A percentile compares a stretch with the other conserved stretches of the same genome.
Evolutionary conservation across 2,888 invertebrate genomes (phyloP).

Genomic region (Leptodirus hochenwartii): DNA sequence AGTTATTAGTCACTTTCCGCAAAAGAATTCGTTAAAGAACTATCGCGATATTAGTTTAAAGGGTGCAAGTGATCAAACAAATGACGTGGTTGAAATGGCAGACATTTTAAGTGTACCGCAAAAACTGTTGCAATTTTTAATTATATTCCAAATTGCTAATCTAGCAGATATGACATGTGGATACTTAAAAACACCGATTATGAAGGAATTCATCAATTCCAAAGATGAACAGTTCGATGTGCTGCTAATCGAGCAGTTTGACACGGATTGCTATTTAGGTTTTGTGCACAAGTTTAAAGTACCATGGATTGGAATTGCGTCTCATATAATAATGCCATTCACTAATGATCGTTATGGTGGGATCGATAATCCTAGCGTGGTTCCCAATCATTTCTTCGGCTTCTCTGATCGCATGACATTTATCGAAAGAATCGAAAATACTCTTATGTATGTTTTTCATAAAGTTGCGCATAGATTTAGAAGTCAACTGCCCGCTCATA

Average conservation of each 20-base stretch:
- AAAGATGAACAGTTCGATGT: slow-evolving; percentile 28
- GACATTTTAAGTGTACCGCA: background rate
- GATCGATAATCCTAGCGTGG: slow-evolving; percentile 30
- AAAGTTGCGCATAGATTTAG: slow-evolving; percentile 10
- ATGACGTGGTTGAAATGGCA: background rate
- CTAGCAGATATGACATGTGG: background rate
- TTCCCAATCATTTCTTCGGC: slow-evolving; percentile 29
- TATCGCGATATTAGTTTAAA: slow-evolving; percentile 13
- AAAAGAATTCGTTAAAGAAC: slow-evolving; percentile 9
- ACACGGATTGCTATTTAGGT: slow-evolving; percentile 46
- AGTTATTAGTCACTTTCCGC: slow-evolving; percentile 44
- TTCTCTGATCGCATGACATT: slow-evolving; percentile 21
- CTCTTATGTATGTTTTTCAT: slow-evolving; percentile 15
- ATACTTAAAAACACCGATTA: too few species aligned
- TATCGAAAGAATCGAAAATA: slow-evolving; percentile 27
- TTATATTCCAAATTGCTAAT: background rate
- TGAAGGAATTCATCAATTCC: too few species aligned
- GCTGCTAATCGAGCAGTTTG: slow-evolving; percentile 46
- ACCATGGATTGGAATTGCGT: slow-evolving; percentile 33
- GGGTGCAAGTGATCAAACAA: too few species aligned
- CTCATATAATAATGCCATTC: slow-evolving; percentile 32
- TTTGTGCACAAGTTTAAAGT: slow-evolving; percentile 40
- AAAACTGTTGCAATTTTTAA: slow-evolving; percentile 1
- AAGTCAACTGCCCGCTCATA: slow-evolving; percentile 6
- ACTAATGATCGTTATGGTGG: slow-evolving; percentile 29